Percentiles rank a stretch among this genome's conserved stretches.
phyloP scores from a whole-genome alignment of 2,797 vertebrate species.

The Coranthus polyacanthus region DNA sequence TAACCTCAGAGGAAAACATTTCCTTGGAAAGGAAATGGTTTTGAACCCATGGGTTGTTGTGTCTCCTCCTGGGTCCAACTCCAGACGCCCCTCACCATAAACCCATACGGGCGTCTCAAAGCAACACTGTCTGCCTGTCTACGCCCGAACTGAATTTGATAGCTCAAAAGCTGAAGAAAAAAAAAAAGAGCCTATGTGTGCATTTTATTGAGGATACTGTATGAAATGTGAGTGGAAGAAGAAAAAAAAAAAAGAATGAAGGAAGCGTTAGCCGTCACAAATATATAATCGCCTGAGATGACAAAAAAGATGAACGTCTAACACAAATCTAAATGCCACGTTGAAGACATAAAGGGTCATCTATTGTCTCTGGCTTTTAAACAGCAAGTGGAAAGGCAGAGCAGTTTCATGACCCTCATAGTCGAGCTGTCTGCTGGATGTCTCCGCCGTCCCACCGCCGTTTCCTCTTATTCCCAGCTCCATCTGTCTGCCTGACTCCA shows the following conservation, averaged over 20 bases:
- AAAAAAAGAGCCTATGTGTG: constrained; percentile 14
- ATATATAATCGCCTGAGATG: not conserved
- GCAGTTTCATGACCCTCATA: not conserved
- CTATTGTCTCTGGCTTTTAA: not conserved
- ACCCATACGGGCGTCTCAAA: constrained; percentile 5
- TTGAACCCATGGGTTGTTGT: constrained; percentile 49
- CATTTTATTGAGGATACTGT: not conserved
- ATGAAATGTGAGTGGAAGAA: not conserved
- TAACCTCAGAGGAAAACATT: constrained; percentile 52
- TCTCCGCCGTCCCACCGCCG: constrained; percentile 4
- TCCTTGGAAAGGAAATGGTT: constrained; percentile 55
- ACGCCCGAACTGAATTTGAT: not conserved
- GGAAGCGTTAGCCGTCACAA: not conserved
- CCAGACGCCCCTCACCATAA: constrained; percentile 31
- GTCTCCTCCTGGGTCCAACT: constrained; percentile 34
- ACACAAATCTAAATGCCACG: constrained; percentile 13
- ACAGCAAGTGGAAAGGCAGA: constrained; percentile 1
- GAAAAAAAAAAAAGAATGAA: not conserved
- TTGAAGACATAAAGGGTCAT: not conserved
- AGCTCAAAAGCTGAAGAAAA: constrained; percentile 5
- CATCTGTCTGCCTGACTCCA: constrained; percentile 35
- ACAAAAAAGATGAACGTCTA: constrained; percentile 4
- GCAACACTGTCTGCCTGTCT: not conserved
- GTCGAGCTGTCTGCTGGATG: constrained; percentile 5
- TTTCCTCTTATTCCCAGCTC: constrained; percentile 32